phyloP scores from a whole-genome alignment of 2,888 invertebrate genomes.

The Hoplodrina blanda region DNA sequence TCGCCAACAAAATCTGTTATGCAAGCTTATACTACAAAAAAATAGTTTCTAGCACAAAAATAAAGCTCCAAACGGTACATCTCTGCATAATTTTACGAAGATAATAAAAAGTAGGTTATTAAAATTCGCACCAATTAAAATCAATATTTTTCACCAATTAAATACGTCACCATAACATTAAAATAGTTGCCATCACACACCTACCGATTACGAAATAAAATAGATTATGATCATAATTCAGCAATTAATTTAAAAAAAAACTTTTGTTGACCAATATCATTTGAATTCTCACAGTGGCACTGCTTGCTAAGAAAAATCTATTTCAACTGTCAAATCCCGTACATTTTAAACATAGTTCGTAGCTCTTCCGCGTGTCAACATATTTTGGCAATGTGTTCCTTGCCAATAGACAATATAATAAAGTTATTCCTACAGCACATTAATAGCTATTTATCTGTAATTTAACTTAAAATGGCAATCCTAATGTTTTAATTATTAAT shows the following conservation, averaged over 20 bases:
- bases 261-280: neutral
- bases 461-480: slow-evolving; percentile 51
- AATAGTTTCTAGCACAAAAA: neutral
- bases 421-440: slow-evolving; percentile 32
- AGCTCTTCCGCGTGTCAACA: neutral
- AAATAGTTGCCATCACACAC: slow-evolving; percentile 10
- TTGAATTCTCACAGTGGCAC: neutral
- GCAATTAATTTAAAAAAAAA: slow-evolving; percentile 15
- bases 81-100: neutral
- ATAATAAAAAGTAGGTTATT: slow-evolving; percentile 17
- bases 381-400: neutral
- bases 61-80: neutral
- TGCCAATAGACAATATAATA: slow-evolving; percentile 9
- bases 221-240: slow-evolving; percentile 35
- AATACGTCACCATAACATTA: slow-evolving; percentile 21
- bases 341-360: neutral
- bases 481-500: slow-evolving; percentile 39
- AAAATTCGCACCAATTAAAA: slow-evolving; percentile 40
- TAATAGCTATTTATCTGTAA: slow-evolving; percentile 49
- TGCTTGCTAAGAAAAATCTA: neutral
- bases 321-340: neutral
- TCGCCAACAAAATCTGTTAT: neutral
- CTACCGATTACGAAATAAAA: slow-evolving; percentile 25
- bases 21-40: slow-evolving; percentile 2
- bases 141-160: slow-evolving; percentile 10